Evolutionary conservation across 2,888 invertebrate species (phyloP).

Genomic region (Orchesella flavescens): DNA sequence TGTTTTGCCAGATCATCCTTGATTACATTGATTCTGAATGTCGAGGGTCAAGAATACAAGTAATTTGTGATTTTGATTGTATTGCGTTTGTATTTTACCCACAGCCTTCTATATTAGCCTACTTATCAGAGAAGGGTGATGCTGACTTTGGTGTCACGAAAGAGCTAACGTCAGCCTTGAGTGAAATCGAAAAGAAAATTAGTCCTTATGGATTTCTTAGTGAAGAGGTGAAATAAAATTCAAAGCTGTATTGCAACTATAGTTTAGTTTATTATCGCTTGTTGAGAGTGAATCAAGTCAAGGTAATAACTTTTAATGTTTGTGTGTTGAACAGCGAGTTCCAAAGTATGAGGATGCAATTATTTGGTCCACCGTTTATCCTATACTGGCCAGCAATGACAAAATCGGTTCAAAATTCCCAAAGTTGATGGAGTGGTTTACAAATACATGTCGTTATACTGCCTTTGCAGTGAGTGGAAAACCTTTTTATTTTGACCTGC

Average conservation of each 20-base stretch:
- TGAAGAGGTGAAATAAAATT: constrained; percentile 30
- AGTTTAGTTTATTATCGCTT: background rate
- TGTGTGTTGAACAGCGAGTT: constrained; percentile 76
- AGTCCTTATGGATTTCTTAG: constrained; percentile 25
- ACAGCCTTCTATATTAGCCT: constrained; percentile 58
- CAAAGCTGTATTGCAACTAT: background rate
- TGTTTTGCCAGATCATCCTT: background rate
- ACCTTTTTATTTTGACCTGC: background rate
- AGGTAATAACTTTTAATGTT: constrained; percentile 3
- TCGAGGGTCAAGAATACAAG: no score
- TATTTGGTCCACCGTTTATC: constrained; percentile 84
- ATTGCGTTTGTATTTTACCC: constrained; percentile 30
- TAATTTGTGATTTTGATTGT: no score
- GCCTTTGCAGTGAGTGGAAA: constrained; percentile 63
- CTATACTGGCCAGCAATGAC: constrained; percentile 77
- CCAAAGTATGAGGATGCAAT: constrained; percentile 82
- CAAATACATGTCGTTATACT: constrained; percentile 46
- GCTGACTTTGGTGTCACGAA: constrained; percentile 52
- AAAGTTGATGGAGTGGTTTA: constrained; percentile 79
- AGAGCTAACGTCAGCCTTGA: constrained; percentile 32
- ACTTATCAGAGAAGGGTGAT: constrained; percentile 63
- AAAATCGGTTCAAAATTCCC: constrained; percentile 77
- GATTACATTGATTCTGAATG: background rate
- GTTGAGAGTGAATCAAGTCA: background rate
- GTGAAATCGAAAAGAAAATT: constrained; percentile 47